Evolutionary conservation across 2,113 vertebrate genomes (phyloP), one percentile per base, ranked within the genome.

Genomic region (Cyprinodon brontotheroides): DNA sequence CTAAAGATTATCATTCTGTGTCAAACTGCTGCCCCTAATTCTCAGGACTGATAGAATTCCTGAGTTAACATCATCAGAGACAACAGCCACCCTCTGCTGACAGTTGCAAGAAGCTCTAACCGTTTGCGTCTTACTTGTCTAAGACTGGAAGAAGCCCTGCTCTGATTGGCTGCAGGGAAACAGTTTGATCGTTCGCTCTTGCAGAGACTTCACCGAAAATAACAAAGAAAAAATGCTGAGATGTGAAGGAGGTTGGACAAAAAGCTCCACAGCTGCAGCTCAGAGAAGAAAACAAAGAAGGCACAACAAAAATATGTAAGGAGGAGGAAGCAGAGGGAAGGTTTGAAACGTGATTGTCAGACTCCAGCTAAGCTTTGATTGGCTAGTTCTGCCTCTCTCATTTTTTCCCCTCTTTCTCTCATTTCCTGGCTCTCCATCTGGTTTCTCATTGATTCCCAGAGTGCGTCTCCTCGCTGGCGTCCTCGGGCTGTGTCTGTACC

Each of bases 301-400:
- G 81, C 65, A 75, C 85, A 89, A 93, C 89, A 61, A 83, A 82
- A 87, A 75, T 86, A 87, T 75, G 38, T 45, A 79, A 71, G 75
- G 86, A 88, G 84, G 82, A 86, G 84, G 85, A 86, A 75, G 88
- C 82, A 84, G 93, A 94, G 93, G 94, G 93, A 96, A 86, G 81
- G 87, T 86, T 80, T 93, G 93, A 92, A 94, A 96, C 95, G 90
- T 97, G 98, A 98, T 98, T 99, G 97, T 98, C 97, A 97, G 95
- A 97, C 95, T 97, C 95, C 95, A 95, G 94, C 95, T 96, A 95
- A 94, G 92, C 94, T 96, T 94, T 95, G 93, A 95, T 96, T 93
- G 90, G 92, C 89, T 92, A 86, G 87, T 91, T 91, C 87, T 84
- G 70, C 85, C 84, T 87, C 87, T 92, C 86, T 89, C 83, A 89